Evolutionary conservation across 1,140 invertebrate species (phyloP).

Genomic region (Drosophila obscura): DNA sequence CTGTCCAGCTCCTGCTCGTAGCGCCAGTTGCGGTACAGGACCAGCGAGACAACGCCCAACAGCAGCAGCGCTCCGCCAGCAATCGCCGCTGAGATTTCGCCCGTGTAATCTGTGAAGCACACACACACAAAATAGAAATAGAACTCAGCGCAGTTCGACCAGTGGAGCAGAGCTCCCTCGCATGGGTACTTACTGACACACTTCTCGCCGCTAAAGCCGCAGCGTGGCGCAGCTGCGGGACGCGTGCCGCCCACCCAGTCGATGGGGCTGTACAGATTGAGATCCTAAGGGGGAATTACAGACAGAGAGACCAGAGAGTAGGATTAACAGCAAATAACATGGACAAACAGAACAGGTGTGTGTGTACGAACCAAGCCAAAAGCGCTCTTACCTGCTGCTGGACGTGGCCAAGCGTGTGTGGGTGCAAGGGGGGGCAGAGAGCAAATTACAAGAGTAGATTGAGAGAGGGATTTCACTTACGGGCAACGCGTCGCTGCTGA

Average conservation of each 20-base stretch:
- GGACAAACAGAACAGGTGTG: background rate
- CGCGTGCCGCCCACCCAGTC: conserved; percentile 91
- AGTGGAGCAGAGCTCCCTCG: background rate
- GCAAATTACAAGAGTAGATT: conserved; percentile 30
- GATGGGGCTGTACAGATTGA: conserved; percentile 88
- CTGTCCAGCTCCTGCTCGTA: conserved; percentile 98
- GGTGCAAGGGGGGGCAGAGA: conserved; percentile 12
- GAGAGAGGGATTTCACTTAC: conserved; percentile 84
- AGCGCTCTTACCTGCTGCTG: conserved; percentile 65
- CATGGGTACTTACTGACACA: conserved; percentile 90
- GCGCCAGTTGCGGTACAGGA: conserved; percentile 94
- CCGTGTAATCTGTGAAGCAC: conserved; percentile 88
- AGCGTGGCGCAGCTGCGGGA: conserved; percentile 95
- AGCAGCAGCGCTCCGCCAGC: conserved; percentile 90
- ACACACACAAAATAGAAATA: no score
- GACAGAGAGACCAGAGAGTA: background rate
- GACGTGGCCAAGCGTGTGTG: conserved; percentile 27
- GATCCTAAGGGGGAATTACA: conserved; percentile 85
- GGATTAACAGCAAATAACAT: conserved; percentile 3
- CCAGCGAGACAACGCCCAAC: conserved; percentile 88
- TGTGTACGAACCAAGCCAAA: conserved; percentile 17
- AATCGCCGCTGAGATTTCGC: conserved; percentile 91
- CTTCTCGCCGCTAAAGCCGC: conserved; percentile 96
- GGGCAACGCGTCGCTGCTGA: conserved; percentile 85
- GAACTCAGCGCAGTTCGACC: background rate